Evolutionary conservation across 2,888 invertebrate genomes (phyloP), one percentile per base, ranked within the genome.

Genomic region (Dasysyrphus tricinctus): DNA sequence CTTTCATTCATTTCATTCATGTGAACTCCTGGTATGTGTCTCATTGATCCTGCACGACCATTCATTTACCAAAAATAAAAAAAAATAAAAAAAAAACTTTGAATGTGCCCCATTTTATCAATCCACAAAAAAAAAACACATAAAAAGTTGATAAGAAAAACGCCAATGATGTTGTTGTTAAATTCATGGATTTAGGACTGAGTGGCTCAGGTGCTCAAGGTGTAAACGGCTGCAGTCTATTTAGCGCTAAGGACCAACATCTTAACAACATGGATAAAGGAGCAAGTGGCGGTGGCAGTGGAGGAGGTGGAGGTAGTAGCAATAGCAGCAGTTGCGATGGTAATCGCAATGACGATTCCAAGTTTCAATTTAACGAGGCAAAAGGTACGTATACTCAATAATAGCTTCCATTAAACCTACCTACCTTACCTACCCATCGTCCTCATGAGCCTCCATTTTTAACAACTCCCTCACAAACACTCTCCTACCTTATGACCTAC

Each of bases 141-240:
- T 47, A 70, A 78, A 80, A 63, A 90, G 90, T 89, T 88, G 90
- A 91, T 89, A 91, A 91, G 89, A 89, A 90, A 90, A 92, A 91
- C 90, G 92, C 91, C 88, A 92, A 92, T 88, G 90, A 91, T 90
- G 89, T 91, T 89, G 88, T 90, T 89, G 89, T 87, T 88, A 90
- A 90, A 90, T 90, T 91, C 90, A 90, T 90, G 90, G 90, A 90
- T 88, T 88, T 89, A 89, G 89, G 88, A 88, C 88, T 79, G 79
- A 80, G 88, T 80, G 88, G 75, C 79, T 84, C 78, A 77, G 88
- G 76, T 88, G 61, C 34, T 84, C 88, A 89, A 77, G 73, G 61
- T 88, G 54, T 65, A 86, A 88, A 57, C 88, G 77, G 63, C 72
- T 75, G 37, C 47, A 82, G 87, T 69, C 88, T 88, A 82, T 89